These are phyloP conservation scores for Pseudococcus longispinus DNA, from an alignment of 2,888 invertebrate species.

Conservation along the genomic window DNA sequence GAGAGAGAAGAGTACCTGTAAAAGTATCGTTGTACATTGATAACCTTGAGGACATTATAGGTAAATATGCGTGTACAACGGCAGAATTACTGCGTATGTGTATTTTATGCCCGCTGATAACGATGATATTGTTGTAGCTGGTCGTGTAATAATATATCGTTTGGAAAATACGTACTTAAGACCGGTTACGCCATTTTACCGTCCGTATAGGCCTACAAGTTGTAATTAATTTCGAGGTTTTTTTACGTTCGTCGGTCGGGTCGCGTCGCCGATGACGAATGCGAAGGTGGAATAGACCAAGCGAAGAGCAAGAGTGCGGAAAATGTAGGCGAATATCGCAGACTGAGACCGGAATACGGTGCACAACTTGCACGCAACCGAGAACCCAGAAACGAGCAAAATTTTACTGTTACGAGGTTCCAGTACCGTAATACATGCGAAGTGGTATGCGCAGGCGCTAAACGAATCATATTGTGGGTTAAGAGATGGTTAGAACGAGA, in stretches of 20 bases:
- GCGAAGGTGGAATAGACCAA: not conserved
- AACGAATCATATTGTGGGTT: not conserved
- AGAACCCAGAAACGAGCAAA: not conserved
- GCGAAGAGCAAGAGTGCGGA: not conserved
- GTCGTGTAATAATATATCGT: not conserved
- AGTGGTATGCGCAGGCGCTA: not conserved
- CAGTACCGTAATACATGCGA: not conserved
- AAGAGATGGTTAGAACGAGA: not conserved
- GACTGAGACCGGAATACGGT: not conserved
- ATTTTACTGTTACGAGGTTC: not conserved
- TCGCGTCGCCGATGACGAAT: not conserved
- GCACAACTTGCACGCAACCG: not conserved
- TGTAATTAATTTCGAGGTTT: not conserved
- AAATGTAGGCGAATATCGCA: not conserved
- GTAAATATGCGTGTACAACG: not conserved
- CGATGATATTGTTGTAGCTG: not conserved
- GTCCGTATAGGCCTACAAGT: not conserved
- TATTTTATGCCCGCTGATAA: not conserved
- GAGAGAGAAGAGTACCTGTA: not conserved
- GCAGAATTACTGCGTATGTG: not conserved
- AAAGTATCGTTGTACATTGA: not conserved
- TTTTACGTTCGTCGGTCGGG: not conserved
- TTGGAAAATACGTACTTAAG: not conserved
- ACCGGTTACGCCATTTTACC: not conserved
- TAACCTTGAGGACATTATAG: conserved; percentile 17